phyloP scores from a whole-genome alignment of 1,140 invertebrate genomes.

The Tetraneura akinire region DNA sequence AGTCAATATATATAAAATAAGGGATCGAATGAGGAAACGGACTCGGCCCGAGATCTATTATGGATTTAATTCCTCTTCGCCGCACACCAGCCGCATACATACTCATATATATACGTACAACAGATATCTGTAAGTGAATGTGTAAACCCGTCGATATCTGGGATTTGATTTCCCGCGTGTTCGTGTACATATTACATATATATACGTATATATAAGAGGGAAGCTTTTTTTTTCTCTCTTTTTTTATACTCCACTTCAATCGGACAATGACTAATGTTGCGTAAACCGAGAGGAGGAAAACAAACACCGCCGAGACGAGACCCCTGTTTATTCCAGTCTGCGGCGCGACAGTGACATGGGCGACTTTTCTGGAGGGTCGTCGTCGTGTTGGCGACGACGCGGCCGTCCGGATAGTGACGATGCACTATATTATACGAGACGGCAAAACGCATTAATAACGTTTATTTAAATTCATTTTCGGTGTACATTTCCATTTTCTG shows the following conservation, averaged over 20 bases:
- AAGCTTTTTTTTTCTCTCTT: constrained; percentile 12
- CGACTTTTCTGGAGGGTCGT: constrained; percentile 31
- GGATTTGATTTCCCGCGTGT: constrained; percentile 23
- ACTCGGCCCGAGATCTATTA: neutral
- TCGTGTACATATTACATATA: neutral
- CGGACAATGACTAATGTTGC: constrained; percentile 49
- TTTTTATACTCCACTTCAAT: constrained; percentile 22
- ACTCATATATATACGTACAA: neutral
- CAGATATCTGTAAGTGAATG: neutral
- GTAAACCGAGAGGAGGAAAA: constrained; percentile 33
- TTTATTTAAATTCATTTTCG: constrained; percentile 41
- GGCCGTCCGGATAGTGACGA: constrained; percentile 27
- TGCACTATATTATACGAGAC: constrained; percentile 11
- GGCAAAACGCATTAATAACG: constrained; percentile 40
- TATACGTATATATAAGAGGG: neutral
- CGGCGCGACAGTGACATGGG: constrained; percentile 28
- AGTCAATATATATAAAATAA: no score
- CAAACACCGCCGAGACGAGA: constrained; percentile 11
- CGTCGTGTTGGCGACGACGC: neutral
- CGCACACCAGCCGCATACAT: neutral
- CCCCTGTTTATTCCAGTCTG: constrained; percentile 4
- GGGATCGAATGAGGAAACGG: neutral
- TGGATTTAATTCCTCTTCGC: constrained; percentile 23
- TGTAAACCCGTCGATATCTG: constrained; percentile 28
- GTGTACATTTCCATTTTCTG: neutral